Conservation (phyloP, 2,888 invertebrate genomes). For the Drosophila maculinotata region DNA sequence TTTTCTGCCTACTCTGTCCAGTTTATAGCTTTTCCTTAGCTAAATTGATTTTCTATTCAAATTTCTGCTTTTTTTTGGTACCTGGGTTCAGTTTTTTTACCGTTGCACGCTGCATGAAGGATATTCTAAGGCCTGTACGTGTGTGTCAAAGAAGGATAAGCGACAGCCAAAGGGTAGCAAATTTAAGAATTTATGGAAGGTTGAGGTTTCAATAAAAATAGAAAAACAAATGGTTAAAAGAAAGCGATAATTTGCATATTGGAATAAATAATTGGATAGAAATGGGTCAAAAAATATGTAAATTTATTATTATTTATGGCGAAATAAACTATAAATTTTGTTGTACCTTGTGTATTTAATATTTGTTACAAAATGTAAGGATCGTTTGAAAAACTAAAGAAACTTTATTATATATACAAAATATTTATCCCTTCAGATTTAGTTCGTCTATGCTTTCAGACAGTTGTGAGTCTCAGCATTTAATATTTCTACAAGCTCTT, state of each 20-base stretch:
- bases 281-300: conserved; percentile 6
- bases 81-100: conserved; percentile 14
- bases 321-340: not conserved
- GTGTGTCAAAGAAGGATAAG: conserved; percentile 8
- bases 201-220: conserved; percentile 15
- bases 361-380: conserved; percentile 9
- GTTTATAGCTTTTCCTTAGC: conserved; percentile 25
- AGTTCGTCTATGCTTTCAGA: not conserved
- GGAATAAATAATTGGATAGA: conserved; percentile 16
- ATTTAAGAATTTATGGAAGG: conserved; percentile 16
- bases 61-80: conserved; percentile 40
- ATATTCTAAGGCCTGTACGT: conserved; percentile 38
- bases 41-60: conserved; percentile 76
- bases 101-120: conserved; percentile 35
- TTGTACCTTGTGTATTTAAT: not conserved
- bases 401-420: not conserved
- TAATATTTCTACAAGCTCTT: not conserved
- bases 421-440: no score
- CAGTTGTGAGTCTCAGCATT: not conserved
- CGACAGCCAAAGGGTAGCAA: conserved; percentile 20
- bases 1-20: conserved; percentile 34
- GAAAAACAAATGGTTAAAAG: conserved; percentile 9
- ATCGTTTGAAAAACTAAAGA: not conserved
- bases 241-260: conserved; percentile 35
- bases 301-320: conserved; percentile 13